A percentile compares a stretch with the other conserved stretches of the same genome.
phyloP scores from a whole-genome alignment of 2,797 vertebrate genomes.

The Xerus rutilus region DNA sequence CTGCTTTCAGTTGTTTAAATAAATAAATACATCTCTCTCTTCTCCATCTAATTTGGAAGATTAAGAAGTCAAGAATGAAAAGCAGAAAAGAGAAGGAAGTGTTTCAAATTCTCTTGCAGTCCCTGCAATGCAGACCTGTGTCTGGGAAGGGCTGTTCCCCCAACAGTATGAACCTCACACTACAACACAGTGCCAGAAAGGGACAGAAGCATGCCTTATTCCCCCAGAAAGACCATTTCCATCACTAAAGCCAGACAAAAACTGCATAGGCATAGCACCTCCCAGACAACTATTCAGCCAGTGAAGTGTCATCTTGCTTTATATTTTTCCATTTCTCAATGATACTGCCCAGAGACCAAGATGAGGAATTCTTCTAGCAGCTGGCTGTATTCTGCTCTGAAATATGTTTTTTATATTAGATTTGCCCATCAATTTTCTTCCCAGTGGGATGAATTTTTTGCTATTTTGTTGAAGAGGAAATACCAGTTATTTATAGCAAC shows the following conservation, averaged over 20 bases:
- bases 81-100: slow-evolving; percentile 58
- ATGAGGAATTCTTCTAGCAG: slow-evolving; percentile 68
- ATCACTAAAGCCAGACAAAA: slow-evolving; percentile 62
- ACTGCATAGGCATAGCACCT: slow-evolving; percentile 15
- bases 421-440: slow-evolving; percentile 77
- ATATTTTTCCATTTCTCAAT: slow-evolving; percentile 57
- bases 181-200: background rate
- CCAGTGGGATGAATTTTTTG: slow-evolving; percentile 72
- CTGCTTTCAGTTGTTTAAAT: slow-evolving; percentile 22
- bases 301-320: slow-evolving; percentile 59
- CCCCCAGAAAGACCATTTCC: slow-evolving; percentile 49
- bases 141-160: background rate
- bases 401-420: slow-evolving; percentile 73
- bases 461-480: slow-evolving; percentile 74
- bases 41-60: background rate
- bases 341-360: slow-evolving; percentile 48
- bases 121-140: background rate
- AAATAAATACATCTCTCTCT: background rate
- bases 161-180: slow-evolving; percentile 27
- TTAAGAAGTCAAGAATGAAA: slow-evolving; percentile 16
- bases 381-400: slow-evolving; percentile 60
- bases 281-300: slow-evolving; percentile 32
- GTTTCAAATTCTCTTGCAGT: slow-evolving; percentile 53
- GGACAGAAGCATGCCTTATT: slow-evolving; percentile 11
- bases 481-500: slow-evolving; percentile 80